Base-by-base conservation (phyloP, 2,113 vertebrate genomes). In the Nymphicus hollandicus region DNA sequence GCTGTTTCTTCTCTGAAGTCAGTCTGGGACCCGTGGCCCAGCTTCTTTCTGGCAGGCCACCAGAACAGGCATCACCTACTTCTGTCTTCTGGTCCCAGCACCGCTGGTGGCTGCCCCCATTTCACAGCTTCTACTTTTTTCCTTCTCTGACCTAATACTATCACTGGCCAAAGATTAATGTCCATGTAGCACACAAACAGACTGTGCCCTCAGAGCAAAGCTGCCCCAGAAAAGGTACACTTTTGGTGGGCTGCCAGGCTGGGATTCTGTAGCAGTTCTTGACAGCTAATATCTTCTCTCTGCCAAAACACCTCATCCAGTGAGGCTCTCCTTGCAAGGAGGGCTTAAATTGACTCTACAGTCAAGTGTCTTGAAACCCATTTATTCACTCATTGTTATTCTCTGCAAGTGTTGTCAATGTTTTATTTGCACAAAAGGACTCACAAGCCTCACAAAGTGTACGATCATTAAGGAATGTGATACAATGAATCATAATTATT, bases 101-200 rank as follows among this genome's bases (percentile, higher is more conserved):
- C 16, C 0, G 1, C 19, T 58, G 64, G 55, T 78, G 55, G 65
- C 47, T 0, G 0, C 31, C 41, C 29, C 6, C 0, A 0, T 74
- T 92, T 22, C 60, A 84, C 5, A 1, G 5, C 37, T 60, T 1
- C n/a, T 66, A 28, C 29, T 28, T 39, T 46, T 43, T 16, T 5
- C 7, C 29, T 86, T 88, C n/a, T 63, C 39, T 95, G 80, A 91
- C 50, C 86, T 69, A 52, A 37, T 71, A 78, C 43, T 39, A 41
- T 60, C 76, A 71, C 13, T 1, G 1, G 39, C 20, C 0, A 1
- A 89, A 84, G 89, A 81, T 68, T 84, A 84, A 79, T 20, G 47
- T 64, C 76, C 39, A 1, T 2, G 35, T 19, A 56, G 73, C 81
- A 84, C 0, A 0, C 68, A 73, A 53, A 53, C 24, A 82, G 82